These are phyloP conservation scores for Dendrocincla fuliginosa DNA, from an alignment of 2,797 vertebrate genomes.

Conservation along the genomic window DNA sequence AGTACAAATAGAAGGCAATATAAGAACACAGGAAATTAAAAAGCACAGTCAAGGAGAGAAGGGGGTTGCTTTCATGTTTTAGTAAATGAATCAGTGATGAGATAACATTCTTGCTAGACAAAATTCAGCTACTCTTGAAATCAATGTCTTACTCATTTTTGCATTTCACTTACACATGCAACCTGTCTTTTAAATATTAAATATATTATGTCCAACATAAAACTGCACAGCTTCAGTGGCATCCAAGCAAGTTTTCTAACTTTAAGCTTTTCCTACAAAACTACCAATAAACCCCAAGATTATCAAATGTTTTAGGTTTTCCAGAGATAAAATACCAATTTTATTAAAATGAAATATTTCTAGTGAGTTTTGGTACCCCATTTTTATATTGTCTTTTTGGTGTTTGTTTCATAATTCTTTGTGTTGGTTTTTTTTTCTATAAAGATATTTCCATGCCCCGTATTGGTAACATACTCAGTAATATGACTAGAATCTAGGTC, in stretches of 20 bases:
- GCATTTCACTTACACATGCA: not conserved
- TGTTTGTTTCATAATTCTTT: not conserved
- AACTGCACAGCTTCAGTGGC: not conserved
- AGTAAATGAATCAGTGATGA: not conserved
- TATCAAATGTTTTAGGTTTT: not conserved
- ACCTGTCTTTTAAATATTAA: not conserved
- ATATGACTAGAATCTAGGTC: not conserved
- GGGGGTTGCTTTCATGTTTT: accelerated
- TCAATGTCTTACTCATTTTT: not conserved
- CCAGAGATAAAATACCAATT: not conserved
- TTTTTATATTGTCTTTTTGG: not conserved
- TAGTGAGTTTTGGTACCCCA: accelerated
- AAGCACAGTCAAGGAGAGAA: not conserved
- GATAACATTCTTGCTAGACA: not conserved
- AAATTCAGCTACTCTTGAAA: not conserved
- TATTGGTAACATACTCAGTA: not conserved
- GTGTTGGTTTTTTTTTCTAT: not conserved
- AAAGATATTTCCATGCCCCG: not conserved
- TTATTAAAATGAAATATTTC: not conserved
- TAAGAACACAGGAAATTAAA: not conserved
- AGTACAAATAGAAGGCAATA: not conserved
- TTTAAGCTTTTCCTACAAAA: not conserved
- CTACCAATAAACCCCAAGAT: accelerated
- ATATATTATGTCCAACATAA: not conserved
- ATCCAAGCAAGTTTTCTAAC: not conserved